Conservation (phyloP, 35 echinoderm and acorn worm genomes). For the Nesometra sesokonis region DNA sequence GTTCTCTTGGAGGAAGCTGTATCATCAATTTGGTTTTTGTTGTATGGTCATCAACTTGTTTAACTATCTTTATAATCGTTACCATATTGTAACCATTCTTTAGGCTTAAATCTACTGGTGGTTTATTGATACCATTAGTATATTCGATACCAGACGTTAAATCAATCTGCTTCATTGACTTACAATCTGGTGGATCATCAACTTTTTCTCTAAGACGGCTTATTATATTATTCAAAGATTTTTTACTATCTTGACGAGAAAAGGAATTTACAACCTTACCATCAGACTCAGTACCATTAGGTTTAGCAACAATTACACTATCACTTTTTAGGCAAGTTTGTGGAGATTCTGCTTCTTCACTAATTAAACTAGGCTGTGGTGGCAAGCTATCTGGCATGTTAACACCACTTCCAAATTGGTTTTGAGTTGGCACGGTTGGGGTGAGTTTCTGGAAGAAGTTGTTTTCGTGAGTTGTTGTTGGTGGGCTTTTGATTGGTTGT, state of each 20-base stretch:
- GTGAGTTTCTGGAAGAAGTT: not conserved
- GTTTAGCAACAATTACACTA: not conserved
- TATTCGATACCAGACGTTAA: not conserved
- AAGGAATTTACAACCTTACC: not conserved
- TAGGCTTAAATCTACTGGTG: not conserved
- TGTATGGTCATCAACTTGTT: not conserved
- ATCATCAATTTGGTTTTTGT: not conserved
- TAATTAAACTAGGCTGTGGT: not conserved
- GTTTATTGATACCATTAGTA: not conserved
- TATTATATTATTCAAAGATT: not conserved
- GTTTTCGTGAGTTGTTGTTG: not conserved
- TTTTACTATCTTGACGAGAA: not conserved
- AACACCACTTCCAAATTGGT: not conserved
- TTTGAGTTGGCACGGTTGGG: not conserved
- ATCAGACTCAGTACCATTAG: not conserved
- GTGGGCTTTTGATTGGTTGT: not conserved
- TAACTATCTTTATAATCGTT: not conserved
- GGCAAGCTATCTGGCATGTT: not conserved
- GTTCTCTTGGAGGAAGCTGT: not conserved
- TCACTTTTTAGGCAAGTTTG: not conserved
- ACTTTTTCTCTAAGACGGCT: not conserved
- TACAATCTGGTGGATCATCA: not conserved
- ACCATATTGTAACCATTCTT: not conserved
- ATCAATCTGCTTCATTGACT: no score
- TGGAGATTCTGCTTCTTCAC: not conserved